Conservation (phyloP, 2,888 invertebrate genomes). For the Elysia crispata region DNA sequence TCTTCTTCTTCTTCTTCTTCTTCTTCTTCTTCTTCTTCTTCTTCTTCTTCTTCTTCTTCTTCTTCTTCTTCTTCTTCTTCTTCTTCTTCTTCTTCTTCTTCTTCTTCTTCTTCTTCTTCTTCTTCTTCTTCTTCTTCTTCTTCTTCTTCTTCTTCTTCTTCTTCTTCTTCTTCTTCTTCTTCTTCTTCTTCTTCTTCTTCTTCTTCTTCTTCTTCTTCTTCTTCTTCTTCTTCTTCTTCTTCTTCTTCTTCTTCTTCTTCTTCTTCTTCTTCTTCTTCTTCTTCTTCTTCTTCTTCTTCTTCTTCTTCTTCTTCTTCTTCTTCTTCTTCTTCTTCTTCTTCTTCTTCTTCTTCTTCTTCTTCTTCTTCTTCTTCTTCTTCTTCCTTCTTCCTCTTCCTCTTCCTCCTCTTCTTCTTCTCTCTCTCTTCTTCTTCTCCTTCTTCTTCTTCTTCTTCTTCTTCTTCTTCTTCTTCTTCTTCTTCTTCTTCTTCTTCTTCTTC, state of each 20-base stretch:
- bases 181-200: neutral
- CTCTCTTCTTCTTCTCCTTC: neutral
- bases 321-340: neutral
- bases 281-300: neutral
- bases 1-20: constrained; percentile 36
- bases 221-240: neutral
- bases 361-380: neutral
- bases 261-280: neutral
- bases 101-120: neutral
- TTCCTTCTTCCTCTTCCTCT: neutral
- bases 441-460: neutral
- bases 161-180: neutral
- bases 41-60: constrained; percentile 45
- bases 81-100: constrained; percentile 44
- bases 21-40: constrained; percentile 44
- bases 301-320: neutral
- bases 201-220: neutral
- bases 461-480: no score
- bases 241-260: neutral
- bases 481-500: no score
- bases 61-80: constrained; percentile 47
- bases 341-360: neutral
- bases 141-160: neutral
- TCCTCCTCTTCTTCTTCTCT: neutral
- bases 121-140: no score